phyloP scores from a whole-genome alignment of 2,888 invertebrate species.

The Nephrotoma appendiculata region DNA sequence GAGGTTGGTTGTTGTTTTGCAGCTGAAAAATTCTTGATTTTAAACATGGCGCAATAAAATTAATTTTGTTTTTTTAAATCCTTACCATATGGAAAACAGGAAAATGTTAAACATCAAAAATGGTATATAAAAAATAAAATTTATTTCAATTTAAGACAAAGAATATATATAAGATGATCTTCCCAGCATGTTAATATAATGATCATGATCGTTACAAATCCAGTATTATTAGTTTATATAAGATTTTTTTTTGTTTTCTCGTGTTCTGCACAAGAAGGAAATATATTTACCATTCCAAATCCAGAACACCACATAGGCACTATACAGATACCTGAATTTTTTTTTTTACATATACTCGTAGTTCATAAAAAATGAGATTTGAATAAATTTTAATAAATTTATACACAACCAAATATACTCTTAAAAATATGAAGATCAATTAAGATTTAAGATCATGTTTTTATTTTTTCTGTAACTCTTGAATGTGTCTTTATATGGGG shows the following conservation, averaged over 20 bases:
- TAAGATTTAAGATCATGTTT: not conserved
- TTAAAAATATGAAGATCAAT: not conserved
- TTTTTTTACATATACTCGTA: not conserved
- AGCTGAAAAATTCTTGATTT: not conserved
- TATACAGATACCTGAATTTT: not conserved
- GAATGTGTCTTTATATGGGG: not conserved
- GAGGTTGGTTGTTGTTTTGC: not conserved
- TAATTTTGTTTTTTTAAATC: not conserved
- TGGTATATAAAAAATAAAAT: not conserved
- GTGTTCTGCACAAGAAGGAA: not conserved
- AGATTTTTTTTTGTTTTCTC: not conserved
- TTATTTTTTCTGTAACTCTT: not conserved
- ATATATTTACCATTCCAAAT: not conserved
- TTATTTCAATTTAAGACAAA: not conserved
- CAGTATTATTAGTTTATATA: not conserved
- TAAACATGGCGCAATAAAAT: not conserved
- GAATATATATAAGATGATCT: not conserved
- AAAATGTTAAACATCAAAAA: not conserved
- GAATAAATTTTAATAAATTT: not conserved
- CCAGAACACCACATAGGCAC: not conserved
- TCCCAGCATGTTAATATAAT: not conserved
- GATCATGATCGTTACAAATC: not conserved
- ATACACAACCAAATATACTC: not conserved
- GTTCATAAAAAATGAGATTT: not conserved
- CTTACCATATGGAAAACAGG: not conserved